These are phyloP conservation scores for Hemibagrus guttatus DNA, from an alignment of 2,797 vertebrate genomes.

Conservation along the genomic window DNA sequence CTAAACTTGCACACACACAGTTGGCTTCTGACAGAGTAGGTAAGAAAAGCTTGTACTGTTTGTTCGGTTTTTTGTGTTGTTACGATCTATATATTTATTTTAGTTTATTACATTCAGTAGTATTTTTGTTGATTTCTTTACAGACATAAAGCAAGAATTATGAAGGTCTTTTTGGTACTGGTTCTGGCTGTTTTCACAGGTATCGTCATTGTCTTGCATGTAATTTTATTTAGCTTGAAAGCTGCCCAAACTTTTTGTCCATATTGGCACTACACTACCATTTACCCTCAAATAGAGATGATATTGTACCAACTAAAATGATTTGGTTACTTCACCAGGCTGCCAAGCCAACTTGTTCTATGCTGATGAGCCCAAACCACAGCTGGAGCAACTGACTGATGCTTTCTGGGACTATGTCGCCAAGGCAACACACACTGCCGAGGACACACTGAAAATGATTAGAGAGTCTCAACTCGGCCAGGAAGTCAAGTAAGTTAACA, in stretches of 20 bases:
- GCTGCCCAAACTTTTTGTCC: not conserved
- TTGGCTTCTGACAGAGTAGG: slow-evolving; percentile 21
- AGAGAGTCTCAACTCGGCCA: slow-evolving; percentile 71
- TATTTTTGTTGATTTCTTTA: not conserved
- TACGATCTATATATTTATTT: not conserved
- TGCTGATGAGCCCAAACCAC: slow-evolving; percentile 69
- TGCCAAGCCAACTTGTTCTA: slow-evolving; percentile 76
- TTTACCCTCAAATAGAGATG: too few relatives aligned
- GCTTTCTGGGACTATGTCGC: slow-evolving; percentile 79
- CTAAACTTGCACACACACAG: slow-evolving; percentile 1
- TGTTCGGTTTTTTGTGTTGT: not conserved
- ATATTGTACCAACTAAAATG: not conserved
- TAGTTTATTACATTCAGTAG: not conserved
- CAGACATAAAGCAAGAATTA: not conserved
- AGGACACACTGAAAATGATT: slow-evolving; percentile 74
- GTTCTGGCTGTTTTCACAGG: not conserved
- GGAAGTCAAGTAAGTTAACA: slow-evolving; percentile 77
- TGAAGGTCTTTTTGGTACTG: not conserved
- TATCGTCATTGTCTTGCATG: not conserved
- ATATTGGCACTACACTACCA: not conserved
- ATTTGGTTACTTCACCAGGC: slow-evolving; percentile 59
- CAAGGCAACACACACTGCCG: slow-evolving; percentile 74
- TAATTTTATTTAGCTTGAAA: not conserved
- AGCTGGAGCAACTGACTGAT: slow-evolving; percentile 75
- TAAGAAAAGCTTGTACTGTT: slow-evolving; percentile 16